A percentile compares a stretch with the other conserved stretches of the same genome.
Conservation (phyloP, 2,113 vertebrate genomes). For the Polypterus senegalus region DNA sequence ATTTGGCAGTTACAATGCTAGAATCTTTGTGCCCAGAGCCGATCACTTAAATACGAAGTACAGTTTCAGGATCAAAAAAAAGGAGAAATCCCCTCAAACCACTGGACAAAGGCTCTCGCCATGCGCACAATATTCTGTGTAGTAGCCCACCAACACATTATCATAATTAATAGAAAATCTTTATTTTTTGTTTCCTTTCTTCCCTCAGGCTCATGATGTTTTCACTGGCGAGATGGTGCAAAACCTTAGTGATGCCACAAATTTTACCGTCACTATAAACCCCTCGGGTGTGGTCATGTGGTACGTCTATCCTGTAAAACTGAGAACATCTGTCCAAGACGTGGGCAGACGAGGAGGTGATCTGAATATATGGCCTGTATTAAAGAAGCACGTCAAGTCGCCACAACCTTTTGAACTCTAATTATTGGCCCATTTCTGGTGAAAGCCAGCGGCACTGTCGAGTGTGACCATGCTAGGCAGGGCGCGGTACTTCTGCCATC, state of each 20-base stretch:
- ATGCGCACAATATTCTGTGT: too few species aligned
- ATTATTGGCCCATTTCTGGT: background rate
- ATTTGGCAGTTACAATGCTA: too few species aligned
- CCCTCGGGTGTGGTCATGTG: constrained; percentile 88
- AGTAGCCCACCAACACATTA: too few species aligned
- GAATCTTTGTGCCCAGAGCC: too few species aligned
- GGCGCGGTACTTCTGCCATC: too few species aligned
- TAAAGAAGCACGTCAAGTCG: background rate
- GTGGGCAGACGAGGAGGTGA: rapidly evolving
- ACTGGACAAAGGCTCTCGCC: too few species aligned
- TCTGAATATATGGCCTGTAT: background rate
- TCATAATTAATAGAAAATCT: background rate
- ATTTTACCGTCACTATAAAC: constrained; percentile 68
- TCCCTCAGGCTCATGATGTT: constrained; percentile 50
- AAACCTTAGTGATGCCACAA: constrained; percentile 39
- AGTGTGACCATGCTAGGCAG: too few species aligned
- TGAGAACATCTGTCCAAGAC: rapidly evolving
- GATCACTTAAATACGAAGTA: too few species aligned
- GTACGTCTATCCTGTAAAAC: constrained; percentile 53
- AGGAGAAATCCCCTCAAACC: too few species aligned
- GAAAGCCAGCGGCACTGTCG: too few species aligned
- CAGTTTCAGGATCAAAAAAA: too few species aligned
- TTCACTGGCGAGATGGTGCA: constrained; percentile 35
- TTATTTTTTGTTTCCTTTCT: constrained; percentile 1
- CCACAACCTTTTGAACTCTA: background rate